Base-by-base conservation (phyloP, 2,797 vertebrate species). In the Pyrocephalus nanus region DNA sequence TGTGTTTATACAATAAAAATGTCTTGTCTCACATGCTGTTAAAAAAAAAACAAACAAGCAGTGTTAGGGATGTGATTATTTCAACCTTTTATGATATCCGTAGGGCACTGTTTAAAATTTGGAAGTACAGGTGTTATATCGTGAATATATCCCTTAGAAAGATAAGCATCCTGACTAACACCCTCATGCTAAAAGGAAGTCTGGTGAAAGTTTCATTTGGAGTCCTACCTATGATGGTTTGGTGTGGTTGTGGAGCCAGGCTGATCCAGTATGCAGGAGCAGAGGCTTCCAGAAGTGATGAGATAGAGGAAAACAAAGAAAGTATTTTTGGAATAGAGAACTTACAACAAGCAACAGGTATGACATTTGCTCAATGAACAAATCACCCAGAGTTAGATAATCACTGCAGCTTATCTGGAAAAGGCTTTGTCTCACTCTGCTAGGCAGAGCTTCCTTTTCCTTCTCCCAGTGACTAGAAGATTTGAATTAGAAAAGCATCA, bases 41-140 rank as follows among this genome's bases (percentile, higher is more conserved):
- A 55, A 74, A 66, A 74, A 62, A 9, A 0, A 0, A 3, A 12
- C 14, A 45, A 62, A 9, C 0, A 0, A 3, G 13, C 14, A 45
- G 6, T 10, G 3, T 53, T 53, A 64, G 12, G 21, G 15, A 40
- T 74, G 22, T 8, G 76, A 15, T 36, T 32, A 48, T 71, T 70
- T 82, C 29, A 71, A n/a, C 15, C 6, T 60, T 82, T 53, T 91
- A 14, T 67, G 29, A 18, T 83, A 30, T 27, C 18, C 25, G 30
- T n/a, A 72, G 36, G 40, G 62, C 22, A 48, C 4, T 73, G 2
- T 57, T 81, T 65, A 48, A 72, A 72, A 57, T 1, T 15, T 7
- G 29, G 20, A 36, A 58, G 43, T 72, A 29, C 13, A 14, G 9
- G 10, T 51, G 9, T 27, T 85, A 5, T 26, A 23, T 55, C 26